Evolutionary conservation across 2,888 invertebrate species (phyloP).

Genomic region (Anorthoa munda): DNA sequence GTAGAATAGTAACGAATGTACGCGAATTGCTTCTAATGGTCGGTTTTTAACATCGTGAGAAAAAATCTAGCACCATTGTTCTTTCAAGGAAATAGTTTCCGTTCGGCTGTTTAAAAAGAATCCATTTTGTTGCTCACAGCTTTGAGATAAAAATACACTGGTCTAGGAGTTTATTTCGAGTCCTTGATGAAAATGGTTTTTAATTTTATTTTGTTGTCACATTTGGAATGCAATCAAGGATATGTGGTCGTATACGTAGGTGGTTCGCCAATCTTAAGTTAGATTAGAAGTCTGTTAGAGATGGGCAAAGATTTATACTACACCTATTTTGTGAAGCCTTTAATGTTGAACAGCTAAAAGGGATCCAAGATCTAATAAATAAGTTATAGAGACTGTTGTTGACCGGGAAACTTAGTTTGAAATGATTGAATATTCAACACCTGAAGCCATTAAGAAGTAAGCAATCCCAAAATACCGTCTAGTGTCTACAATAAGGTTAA

Average conservation of each 20-base stretch:
- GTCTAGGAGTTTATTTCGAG: constrained; percentile 12
- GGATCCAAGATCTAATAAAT: constrained; percentile 29
- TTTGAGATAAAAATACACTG: constrained; percentile 41
- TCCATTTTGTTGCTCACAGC: constrained; percentile 33
- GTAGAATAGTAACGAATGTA: constrained; percentile 76
- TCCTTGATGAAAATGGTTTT: constrained; percentile 33
- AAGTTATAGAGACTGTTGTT: constrained; percentile 30
- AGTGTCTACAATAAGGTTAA: constrained; percentile 6
- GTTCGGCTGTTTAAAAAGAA: constrained; percentile 49
- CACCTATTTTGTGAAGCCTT: background rate
- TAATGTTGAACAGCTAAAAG: constrained; percentile 16
- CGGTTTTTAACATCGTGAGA: constrained; percentile 82
- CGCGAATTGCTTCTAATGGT: constrained; percentile 81
- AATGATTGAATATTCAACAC: constrained; percentile 52
- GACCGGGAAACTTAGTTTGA: constrained; percentile 19
- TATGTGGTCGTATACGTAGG: constrained; percentile 2
- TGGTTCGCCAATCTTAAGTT: background rate
- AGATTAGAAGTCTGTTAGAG: background rate
- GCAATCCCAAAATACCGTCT: constrained; percentile 26
- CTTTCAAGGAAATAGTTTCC: constrained; percentile 74
- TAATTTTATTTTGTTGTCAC: constrained; percentile 14
- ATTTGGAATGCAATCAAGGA: constrained; percentile 7
- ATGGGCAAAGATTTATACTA: background rate
- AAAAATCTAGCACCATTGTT: constrained; percentile 82
- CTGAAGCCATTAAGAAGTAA: constrained; percentile 17